Percentiles rank a stretch among this genome's conserved stretches.
phyloP scores from a whole-genome alignment of 2,113 vertebrate species.

The Gopherus flavomarginatus region DNA sequence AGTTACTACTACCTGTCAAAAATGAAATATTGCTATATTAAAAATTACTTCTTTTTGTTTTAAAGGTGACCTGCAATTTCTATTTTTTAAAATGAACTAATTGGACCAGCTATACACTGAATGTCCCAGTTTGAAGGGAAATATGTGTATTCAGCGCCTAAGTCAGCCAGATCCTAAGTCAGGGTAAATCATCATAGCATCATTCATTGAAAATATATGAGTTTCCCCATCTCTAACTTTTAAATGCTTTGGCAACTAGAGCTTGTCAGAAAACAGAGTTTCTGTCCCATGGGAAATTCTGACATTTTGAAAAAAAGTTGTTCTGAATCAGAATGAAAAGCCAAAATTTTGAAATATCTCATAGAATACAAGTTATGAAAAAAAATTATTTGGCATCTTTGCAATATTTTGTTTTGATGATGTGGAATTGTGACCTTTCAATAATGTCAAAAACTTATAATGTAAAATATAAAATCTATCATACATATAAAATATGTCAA shows the following conservation, averaged over 20 bases:
- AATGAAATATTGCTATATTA: not conserved
- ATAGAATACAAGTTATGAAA: not conserved
- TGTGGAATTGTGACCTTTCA: not conserved
- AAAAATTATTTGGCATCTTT: not conserved
- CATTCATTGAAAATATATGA: not conserved
- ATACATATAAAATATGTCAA: not conserved
- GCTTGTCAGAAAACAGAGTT: not conserved
- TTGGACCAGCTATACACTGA: not conserved
- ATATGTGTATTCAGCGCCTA: not conserved
- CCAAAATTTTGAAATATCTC: not conserved
- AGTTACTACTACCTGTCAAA: not conserved
- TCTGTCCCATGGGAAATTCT: not conserved
- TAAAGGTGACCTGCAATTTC: constrained; percentile 1
- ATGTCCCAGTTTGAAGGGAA: not conserved
- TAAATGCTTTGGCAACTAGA: not conserved
- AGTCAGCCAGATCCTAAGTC: not conserved
- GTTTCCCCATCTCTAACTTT: not conserved
- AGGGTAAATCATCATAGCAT: not conserved
- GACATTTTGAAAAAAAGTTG: not conserved
- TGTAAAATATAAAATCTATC: not conserved
- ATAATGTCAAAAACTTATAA: not conserved
- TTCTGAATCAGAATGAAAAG: not conserved
- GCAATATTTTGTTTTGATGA: not conserved
- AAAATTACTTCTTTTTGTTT: not conserved
- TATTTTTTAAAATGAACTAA: not conserved